phyloP scores from a whole-genome alignment of 2,888 invertebrate species.

The Agrotis puta region DNA sequence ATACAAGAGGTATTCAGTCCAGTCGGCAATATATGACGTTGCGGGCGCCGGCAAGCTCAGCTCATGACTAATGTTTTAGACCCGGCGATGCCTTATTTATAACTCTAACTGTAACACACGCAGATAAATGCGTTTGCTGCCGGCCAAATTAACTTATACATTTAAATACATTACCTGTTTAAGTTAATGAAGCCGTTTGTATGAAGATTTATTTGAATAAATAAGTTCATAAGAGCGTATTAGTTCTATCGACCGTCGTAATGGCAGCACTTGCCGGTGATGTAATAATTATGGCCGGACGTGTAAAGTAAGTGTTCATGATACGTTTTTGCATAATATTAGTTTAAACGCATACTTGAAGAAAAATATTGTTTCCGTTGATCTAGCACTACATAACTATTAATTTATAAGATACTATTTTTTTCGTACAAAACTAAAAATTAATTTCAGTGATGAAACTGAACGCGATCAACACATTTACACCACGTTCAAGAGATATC shows the following conservation, averaged over 20 bases:
- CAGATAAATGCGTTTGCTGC: constrained; percentile 80
- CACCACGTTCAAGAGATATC: no score
- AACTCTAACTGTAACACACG: constrained; percentile 84
- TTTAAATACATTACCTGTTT: constrained; percentile 65
- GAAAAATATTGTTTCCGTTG: not conserved
- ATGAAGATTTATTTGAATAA: constrained; percentile 66
- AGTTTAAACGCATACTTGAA: not conserved
- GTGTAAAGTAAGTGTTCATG: constrained; percentile 39
- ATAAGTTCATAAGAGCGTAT: constrained; percentile 61
- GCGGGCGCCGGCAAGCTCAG: constrained; percentile 72
- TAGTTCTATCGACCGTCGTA: constrained; percentile 53
- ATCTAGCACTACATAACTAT: not conserved
- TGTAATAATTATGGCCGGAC: constrained; percentile 58
- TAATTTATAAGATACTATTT: not conserved
- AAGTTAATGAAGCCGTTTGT: constrained; percentile 72
- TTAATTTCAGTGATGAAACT: no score
- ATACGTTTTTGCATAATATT: constrained; percentile 39
- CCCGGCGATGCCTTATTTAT: constrained; percentile 80
- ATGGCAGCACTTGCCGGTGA: constrained; percentile 49
- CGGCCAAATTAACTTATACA: constrained; percentile 73
- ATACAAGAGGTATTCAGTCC: constrained; percentile 65
- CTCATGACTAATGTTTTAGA: constrained; percentile 80
- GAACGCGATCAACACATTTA: no score
- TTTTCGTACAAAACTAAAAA: not conserved
- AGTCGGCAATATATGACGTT: constrained; percentile 66